Percentiles rank a stretch among this genome's conserved stretches.
Evolutionary conservation across 1,140 invertebrate species (phyloP).

Genomic region (Cydia strobilella): DNA sequence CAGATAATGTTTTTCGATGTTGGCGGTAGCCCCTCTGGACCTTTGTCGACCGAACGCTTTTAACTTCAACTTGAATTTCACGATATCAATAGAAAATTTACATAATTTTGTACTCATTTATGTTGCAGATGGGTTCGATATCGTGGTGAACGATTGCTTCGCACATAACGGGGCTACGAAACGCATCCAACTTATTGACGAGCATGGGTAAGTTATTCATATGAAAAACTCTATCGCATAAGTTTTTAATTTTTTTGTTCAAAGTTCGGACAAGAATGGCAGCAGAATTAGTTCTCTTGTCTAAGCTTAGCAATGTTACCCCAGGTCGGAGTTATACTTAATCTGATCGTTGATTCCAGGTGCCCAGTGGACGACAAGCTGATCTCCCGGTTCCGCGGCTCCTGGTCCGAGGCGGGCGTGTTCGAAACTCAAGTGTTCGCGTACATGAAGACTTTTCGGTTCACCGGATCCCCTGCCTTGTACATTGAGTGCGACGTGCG

Average conservation of each 20-base stretch:
- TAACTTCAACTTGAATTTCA: too few relatives aligned
- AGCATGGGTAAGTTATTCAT: conserved; percentile 87
- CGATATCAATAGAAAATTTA: too few relatives aligned
- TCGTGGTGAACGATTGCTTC: conserved; percentile 97
- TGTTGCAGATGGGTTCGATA: conserved; percentile 93
- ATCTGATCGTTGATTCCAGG: conserved; percentile 65
- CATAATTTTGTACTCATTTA: conserved; percentile 33
- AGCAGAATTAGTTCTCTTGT: too few relatives aligned
- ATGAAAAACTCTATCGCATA: not conserved
- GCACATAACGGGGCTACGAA: conserved; percentile 96
- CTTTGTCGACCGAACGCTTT: too few relatives aligned
- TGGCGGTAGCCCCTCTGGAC: too few relatives aligned
- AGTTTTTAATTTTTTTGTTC: too few relatives aligned
- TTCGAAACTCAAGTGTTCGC: conserved; percentile 96
- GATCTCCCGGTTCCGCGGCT: conserved; percentile 94
- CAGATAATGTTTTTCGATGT: too few relatives aligned
- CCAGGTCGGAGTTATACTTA: too few relatives aligned
- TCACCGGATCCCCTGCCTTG: conserved; percentile 94
- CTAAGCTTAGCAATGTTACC: too few relatives aligned
- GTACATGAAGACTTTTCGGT: conserved; percentile 97
- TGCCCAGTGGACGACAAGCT: conserved; percentile 96
- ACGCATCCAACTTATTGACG: conserved; percentile 94
- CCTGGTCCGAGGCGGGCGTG: conserved; percentile 94
- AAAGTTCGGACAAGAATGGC: too few relatives aligned
- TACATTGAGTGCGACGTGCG: conserved; percentile 97